Evolutionary conservation across 2,888 invertebrate species (phyloP), one percentile per base, ranked within the genome.

Genomic region (Prionchulus punctatus): DNA sequence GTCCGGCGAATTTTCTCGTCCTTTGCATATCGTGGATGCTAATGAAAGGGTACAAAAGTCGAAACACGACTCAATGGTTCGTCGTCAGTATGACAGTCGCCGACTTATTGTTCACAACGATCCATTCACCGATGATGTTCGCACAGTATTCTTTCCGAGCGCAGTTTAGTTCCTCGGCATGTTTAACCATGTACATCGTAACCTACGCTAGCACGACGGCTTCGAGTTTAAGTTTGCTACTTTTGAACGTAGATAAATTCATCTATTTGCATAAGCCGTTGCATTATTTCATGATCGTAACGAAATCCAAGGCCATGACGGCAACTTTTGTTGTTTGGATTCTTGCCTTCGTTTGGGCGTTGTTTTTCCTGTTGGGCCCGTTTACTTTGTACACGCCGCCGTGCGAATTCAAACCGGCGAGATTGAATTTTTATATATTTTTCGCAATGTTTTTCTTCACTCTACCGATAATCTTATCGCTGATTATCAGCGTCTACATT

Each of bases 11-110:
- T n/a, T n/a, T n/a, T n/a, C n/a, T n/a, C n/a, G n/a, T n/a, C n/a
- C n/a, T n/a, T n/a, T n/a, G n/a, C n/a, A n/a, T n/a, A n/a, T n/a
- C n/a, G n/a, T n/a, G n/a, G n/a, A n/a, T n/a, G n/a, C n/a, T n/a
- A n/a, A n/a, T n/a, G n/a, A n/a, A n/a, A n/a, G n/a, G n/a, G n/a
- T n/a, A n/a, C n/a, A n/a, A n/a, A n/a, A n/a, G n/a, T n/a, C n/a
- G n/a, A n/a, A n/a, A 54, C 7, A 25, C 47, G 23, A 56, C 55
- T 54, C 56, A 55, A 26, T 25, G 21, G 23, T 18, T 56, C 21
- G 56, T 56, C 4, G 12, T 56, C 18, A 56, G 56, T 43, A 56
- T 56, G 56, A 56, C 56, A 4, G 21, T 30, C 21, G 56, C 56
- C 4, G 56, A 56, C 31, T 21, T 55, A 21, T 36, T 56, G 3